These are phyloP conservation scores for Laothoe populi DNA, from an alignment of 2,888 invertebrate species.

Conservation along the genomic window DNA sequence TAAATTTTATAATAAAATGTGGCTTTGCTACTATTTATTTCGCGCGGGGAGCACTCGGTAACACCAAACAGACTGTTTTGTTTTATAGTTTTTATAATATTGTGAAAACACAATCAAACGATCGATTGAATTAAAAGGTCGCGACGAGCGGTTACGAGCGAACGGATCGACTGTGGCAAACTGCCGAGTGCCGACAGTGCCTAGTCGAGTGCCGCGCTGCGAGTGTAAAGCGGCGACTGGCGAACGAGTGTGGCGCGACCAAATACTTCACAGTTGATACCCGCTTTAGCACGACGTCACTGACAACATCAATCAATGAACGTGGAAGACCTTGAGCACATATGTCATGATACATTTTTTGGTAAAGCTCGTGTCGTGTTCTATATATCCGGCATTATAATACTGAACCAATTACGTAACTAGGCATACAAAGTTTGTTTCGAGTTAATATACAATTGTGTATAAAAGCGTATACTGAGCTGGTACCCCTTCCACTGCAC, in stretches of 20 bases:
- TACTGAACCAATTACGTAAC: not conserved
- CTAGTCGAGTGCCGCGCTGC: conserved; percentile 21
- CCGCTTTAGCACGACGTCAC: conserved; percentile 31
- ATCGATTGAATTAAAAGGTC: conserved; percentile 52
- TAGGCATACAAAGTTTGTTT: not conserved
- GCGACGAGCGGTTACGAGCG: conserved; percentile 44
- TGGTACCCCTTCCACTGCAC: too few species aligned
- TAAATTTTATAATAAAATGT: not conserved
- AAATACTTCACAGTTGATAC: conserved; percentile 20
- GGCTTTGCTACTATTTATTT: not conserved
- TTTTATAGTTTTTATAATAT: conserved; percentile 44
- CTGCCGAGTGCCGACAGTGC: conserved; percentile 2
- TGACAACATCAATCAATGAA: conserved; percentile 55
- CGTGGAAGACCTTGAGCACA: conserved; percentile 49
- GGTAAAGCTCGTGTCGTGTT: conserved; percentile 29
- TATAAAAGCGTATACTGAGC: too few species aligned
- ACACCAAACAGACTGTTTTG: conserved; percentile 40
- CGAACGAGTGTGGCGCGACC: conserved; percentile 17
- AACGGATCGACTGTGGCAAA: conserved; percentile 38
- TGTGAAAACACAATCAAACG: conserved; percentile 60
- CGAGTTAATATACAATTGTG: too few species aligned
- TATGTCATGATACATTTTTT: conserved; percentile 36
- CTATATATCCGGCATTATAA: not conserved
- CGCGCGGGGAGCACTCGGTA: not conserved
- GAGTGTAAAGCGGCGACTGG: not conserved